phyloP scores from a whole-genome alignment of 2,797 vertebrate species.

The Pelochelys cantorii region DNA sequence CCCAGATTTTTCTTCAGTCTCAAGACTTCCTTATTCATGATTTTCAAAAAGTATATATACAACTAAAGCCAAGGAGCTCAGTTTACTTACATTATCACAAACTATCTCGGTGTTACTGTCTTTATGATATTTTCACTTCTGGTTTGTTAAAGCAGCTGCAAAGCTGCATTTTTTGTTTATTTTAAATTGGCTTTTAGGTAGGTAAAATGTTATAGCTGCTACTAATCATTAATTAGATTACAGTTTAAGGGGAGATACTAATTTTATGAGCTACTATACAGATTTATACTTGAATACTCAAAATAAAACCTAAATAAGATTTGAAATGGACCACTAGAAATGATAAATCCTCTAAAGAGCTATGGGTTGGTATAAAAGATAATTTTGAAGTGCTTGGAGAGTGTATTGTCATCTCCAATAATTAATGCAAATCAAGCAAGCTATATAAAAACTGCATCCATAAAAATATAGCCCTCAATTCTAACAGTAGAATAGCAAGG shows the following conservation, averaged over 20 bases:
- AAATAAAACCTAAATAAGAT: neutral
- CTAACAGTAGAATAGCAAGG: neutral
- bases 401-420: neutral
- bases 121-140: neutral
- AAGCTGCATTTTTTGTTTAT: neutral
- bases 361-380: neutral
- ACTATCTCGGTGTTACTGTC: neutral
- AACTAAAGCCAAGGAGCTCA: neutral
- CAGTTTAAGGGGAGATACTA: neutral
- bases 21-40: neutral
- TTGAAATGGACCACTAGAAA: neutral
- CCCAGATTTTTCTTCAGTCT: neutral
- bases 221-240: neutral
- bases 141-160: neutral
- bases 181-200: neutral
- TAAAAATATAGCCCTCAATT: neutral
- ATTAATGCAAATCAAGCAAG: neutral
- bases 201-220: neutral
- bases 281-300: neutral
- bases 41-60: neutral
- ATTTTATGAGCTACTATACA: neutral
- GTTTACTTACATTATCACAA: neutral
- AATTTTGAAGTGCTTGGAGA: neutral
- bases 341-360: neutral
- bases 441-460: neutral